phyloP scores from a whole-genome alignment of 2,113 vertebrate species.

The Polypterus bichir region DNA sequence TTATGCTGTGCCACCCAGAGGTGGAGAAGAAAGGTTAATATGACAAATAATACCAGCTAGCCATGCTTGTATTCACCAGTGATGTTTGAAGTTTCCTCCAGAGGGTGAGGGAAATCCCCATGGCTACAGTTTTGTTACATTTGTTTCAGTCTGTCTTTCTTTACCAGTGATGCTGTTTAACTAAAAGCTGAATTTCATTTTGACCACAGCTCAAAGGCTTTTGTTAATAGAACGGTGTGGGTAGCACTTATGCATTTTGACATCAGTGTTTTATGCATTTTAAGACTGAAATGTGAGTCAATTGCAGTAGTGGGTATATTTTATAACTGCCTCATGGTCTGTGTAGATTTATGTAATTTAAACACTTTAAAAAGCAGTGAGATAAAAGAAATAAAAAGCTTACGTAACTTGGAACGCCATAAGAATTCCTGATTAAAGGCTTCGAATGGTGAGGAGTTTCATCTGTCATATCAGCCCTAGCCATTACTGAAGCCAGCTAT shows the following conservation, averaged over 20 bases:
- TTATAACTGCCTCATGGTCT: background rate
- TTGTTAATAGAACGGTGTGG: slow-evolving; percentile 3
- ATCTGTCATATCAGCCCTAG: slow-evolving; percentile 3
- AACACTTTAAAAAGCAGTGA: background rate
- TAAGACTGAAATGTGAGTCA: slow-evolving; percentile 1
- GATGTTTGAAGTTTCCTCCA: no score
- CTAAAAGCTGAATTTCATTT: background rate
- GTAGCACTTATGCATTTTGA: background rate
- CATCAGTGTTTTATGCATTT: background rate
- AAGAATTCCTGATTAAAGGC: background rate
- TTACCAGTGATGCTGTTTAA: background rate
- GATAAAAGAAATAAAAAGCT: background rate
- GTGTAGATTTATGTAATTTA: slow-evolving; percentile 2
- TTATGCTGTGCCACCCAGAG: no score
- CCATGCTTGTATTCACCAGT: no score
- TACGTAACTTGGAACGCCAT: background rate
- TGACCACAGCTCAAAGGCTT: background rate
- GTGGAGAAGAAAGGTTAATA: no score
- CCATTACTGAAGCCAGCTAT: background rate
- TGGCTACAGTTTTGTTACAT: no score
- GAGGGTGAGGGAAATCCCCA: no score
- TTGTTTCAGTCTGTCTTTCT: background rate
- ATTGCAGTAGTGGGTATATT: slow-evolving; percentile 3
- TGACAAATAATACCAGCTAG: no score
- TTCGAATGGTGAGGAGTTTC: background rate